Percentiles rank a stretch among this genome's conserved stretches.
Conservation (phyloP, 2,888 invertebrate species). For the Eristalinus aeneus region DNA sequence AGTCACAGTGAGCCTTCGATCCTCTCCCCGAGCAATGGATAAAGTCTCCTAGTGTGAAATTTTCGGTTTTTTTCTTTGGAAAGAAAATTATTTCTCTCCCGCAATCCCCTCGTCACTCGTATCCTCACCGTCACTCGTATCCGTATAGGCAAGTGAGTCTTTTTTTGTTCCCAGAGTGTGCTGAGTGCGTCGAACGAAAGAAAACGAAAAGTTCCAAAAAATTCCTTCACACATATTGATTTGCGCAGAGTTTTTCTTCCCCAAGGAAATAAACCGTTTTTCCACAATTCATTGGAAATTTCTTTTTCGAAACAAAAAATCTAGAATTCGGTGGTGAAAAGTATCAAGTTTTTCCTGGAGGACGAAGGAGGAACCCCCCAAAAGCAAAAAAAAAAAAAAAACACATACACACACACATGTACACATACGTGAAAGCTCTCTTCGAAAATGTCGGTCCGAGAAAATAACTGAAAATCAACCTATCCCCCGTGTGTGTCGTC, state of each 20-base stretch:
- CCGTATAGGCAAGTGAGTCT: slow-evolving; percentile 47
- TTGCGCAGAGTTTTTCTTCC: neutral
- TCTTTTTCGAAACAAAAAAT: slow-evolving; percentile 22
- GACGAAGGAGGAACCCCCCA: slow-evolving; percentile 7
- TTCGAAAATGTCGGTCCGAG: slow-evolving; percentile 65
- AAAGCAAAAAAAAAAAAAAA: slow-evolving; percentile 18
- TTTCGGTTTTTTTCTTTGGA: neutral
- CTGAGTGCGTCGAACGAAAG: slow-evolving; percentile 45
- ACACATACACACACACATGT: neutral
- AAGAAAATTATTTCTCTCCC: slow-evolving; percentile 37
- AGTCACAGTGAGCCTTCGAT: slow-evolving; percentile 21
- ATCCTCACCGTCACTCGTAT: neutral
- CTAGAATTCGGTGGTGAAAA: slow-evolving; percentile 28
- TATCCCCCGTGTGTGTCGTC: slow-evolving; percentile 42
- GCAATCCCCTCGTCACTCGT: neutral
- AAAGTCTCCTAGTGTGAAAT: slow-evolving; percentile 57
- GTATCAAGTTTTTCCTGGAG: slow-evolving; percentile 6
- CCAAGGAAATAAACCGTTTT: neutral
- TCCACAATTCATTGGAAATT: neutral
- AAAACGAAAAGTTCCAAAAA: slow-evolving; percentile 9
- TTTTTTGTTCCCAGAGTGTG: slow-evolving; percentile 20
- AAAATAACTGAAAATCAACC: slow-evolving; percentile 60
- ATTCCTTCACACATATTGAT: slow-evolving; percentile 44
- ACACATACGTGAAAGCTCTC: slow-evolving; percentile 17
- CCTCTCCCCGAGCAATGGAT: slow-evolving; percentile 39